Percentiles rank a stretch among this genome's conserved stretches.
phyloP scores from a whole-genome alignment of 1,140 invertebrate genomes.

The Lycorma delicatula region DNA sequence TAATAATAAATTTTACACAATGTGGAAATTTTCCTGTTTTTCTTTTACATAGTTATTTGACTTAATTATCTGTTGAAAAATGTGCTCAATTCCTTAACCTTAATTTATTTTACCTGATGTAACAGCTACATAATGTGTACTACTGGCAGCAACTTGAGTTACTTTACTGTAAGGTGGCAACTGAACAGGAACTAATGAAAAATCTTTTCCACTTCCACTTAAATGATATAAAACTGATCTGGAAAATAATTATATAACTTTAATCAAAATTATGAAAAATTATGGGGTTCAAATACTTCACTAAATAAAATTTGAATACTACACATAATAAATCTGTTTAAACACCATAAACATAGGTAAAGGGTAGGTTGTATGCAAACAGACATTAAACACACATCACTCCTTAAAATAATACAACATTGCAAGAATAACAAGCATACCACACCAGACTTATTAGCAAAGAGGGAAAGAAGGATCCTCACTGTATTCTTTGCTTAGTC shows the following conservation, averaged over 20 bases:
- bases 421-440: too few relatives aligned
- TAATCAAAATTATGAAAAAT: background rate
- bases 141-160: conserved; percentile 49
- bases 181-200: conserved; percentile 45
- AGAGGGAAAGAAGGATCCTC: too few relatives aligned
- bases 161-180: conserved; percentile 46
- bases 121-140: conserved; percentile 58
- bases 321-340: background rate
- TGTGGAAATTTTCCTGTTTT: too few relatives aligned
- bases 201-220: conserved; percentile 43
- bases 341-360: background rate
- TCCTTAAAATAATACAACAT: too few relatives aligned
- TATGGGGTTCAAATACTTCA: background rate
- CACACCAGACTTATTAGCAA: too few relatives aligned
- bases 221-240: conserved; percentile 52
- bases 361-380: too few relatives aligned
- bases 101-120: conserved; percentile 47
- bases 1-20: too few relatives aligned
- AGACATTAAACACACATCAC: too few relatives aligned
- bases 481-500: too few relatives aligned
- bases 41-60: too few relatives aligned
- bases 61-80: too few relatives aligned
- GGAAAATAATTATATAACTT: background rate
- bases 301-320: background rate
- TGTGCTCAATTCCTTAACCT: too few relatives aligned